phyloP scores from a whole-genome alignment of 1,140 invertebrate genomes.

The Meloidogyne floridensis region DNA sequence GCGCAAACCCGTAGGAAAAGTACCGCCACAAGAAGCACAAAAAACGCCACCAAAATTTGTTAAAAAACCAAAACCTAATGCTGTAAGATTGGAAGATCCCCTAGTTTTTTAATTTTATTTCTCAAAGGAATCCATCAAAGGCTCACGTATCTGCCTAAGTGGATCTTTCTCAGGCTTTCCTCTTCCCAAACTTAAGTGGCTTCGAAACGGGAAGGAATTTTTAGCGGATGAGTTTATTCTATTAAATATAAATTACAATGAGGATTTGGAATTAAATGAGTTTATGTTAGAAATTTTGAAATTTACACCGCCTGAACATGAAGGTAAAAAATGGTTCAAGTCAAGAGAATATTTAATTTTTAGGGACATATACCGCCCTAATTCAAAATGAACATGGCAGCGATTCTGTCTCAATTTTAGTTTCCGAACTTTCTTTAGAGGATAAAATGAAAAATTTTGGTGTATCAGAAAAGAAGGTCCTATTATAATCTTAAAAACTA shows the following conservation, averaged over 20 bases:
- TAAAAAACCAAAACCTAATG: conserved; percentile 23
- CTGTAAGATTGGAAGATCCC: conserved; percentile 13
- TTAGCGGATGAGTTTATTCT: conserved; percentile 13
- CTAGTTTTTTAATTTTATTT: neutral
- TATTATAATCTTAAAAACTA: neutral
- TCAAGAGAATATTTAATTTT: neutral
- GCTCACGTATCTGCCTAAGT: conserved; percentile 22
- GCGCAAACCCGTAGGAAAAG: neutral
- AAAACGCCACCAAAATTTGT: conserved; percentile 17
- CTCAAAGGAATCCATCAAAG: conserved; percentile 24
- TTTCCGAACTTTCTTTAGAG: conserved; percentile 17
- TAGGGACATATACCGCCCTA: conserved; percentile 25
- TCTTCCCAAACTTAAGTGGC: conserved; percentile 22
- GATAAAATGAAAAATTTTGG: conserved; percentile 16
- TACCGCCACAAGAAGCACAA: neutral
- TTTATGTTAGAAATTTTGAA: conserved; percentile 28
- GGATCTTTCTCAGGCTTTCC: conserved; percentile 16
- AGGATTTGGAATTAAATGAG: conserved; percentile 9
- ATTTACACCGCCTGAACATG: conserved; percentile 21
- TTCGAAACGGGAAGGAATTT: conserved; percentile 23
- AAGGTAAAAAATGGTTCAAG: neutral
- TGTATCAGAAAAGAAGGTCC: neutral
- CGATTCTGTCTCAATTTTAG: conserved; percentile 24
- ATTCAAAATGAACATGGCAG: conserved; percentile 22
- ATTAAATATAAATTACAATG: conserved; percentile 20